Conservation (phyloP, 53 echinoderm and acorn worm species). For the Temnopleurus reevesii region DNA sequence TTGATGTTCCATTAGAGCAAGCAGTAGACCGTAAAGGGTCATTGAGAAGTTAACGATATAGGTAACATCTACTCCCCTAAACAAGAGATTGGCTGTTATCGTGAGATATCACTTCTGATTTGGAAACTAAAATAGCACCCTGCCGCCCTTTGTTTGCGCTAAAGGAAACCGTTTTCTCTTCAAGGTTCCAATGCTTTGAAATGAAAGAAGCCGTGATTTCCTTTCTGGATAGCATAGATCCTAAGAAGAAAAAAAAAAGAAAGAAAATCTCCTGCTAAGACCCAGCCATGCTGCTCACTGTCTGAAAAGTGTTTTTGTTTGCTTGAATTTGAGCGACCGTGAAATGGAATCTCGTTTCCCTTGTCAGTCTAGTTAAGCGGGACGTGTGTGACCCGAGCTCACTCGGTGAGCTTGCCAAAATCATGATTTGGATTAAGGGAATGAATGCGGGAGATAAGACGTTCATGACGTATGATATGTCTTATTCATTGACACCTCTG, state of each 20-base stretch:
- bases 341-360: conserved; percentile 37
- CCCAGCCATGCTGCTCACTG: not conserved
- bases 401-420: not conserved
- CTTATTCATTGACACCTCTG: no score
- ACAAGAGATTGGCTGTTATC: conserved; percentile 1
- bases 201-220: conserved; percentile 11
- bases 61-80: not conserved
- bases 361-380: conserved; percentile 27
- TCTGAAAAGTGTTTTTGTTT: conserved; percentile 29
- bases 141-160: conserved; percentile 5
- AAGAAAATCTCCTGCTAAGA: not conserved
- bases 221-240: not conserved
- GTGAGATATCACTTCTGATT: not conserved
- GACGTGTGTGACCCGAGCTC: not conserved
- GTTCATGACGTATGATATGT: not conserved
- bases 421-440: not conserved
- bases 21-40: conserved; percentile 22
- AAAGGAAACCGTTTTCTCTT: not conserved
- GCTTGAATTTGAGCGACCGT: conserved; percentile 28
- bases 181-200: not conserved
- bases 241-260: not conserved
- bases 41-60: not conserved
- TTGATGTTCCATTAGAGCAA: not conserved
- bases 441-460: not conserved
- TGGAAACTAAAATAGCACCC: conserved; percentile 15